These are phyloP conservation scores for Drymonia ruficornis DNA, from an alignment of 2,888 invertebrate genomes.

Conservation along the genomic window DNA sequence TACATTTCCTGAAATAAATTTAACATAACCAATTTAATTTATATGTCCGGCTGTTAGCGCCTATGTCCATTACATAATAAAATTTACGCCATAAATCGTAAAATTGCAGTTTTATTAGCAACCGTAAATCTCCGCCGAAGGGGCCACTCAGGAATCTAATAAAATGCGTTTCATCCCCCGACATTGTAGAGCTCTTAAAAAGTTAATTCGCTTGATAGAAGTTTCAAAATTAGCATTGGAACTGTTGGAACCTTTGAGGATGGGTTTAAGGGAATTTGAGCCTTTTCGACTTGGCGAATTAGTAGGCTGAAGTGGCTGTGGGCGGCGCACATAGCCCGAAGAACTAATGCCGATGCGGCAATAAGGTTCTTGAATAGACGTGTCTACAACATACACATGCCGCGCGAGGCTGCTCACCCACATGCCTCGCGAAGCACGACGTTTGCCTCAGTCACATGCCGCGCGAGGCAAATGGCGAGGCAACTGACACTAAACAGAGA, in stretches of 20 bases:
- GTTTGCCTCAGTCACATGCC: too few relatives aligned
- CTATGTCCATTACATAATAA: constrained; percentile 11
- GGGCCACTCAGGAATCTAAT: constrained; percentile 41
- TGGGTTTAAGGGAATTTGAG: not conserved
- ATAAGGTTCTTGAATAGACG: too few relatives aligned
- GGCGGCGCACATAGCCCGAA: too few relatives aligned
- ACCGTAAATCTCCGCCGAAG: constrained; percentile 40
- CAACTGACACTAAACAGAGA: too few relatives aligned
- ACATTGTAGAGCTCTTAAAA: constrained; percentile 34
- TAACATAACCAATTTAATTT: constrained; percentile 7
- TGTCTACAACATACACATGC: too few relatives aligned
- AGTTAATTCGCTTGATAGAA: constrained; percentile 39
- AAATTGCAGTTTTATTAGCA: constrained; percentile 46
- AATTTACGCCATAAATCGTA: constrained; percentile 30
- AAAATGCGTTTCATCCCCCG: constrained; percentile 40
- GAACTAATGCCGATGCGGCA: too few relatives aligned
- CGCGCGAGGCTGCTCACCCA: too few relatives aligned
- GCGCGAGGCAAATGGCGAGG: too few relatives aligned
- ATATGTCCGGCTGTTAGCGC: constrained; percentile 3
- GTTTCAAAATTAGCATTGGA: constrained; percentile 18
- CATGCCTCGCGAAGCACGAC: too few relatives aligned
- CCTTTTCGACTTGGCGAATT: not conserved
- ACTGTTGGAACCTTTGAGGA: too few relatives aligned
- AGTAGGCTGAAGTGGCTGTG: too few relatives aligned
- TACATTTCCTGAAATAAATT: not conserved